phyloP scores from a whole-genome alignment of 2,797 vertebrate species.

The Pantherophis alleghaniensis region DNA sequence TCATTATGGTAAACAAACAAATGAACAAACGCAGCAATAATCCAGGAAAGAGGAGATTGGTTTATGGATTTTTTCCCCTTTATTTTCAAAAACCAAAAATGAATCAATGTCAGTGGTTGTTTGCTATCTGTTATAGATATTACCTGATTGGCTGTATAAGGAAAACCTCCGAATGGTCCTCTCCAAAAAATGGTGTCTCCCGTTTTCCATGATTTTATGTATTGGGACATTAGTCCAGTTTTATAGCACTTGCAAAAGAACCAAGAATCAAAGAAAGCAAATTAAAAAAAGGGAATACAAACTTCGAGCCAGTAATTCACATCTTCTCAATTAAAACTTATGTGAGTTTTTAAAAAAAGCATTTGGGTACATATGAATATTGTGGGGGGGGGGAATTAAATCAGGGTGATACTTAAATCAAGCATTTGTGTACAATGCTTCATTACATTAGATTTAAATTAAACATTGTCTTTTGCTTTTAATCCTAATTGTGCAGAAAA shows the following conservation, averaged over 20 bases:
- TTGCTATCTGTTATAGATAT: conserved; percentile 42
- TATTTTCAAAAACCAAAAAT: conserved; percentile 37
- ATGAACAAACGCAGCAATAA: conserved; percentile 28
- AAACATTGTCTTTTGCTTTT: neutral
- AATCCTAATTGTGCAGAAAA: conserved; percentile 36
- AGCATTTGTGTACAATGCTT: neutral
- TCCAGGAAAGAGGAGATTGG: conserved; percentile 4
- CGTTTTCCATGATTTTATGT: conserved; percentile 72
- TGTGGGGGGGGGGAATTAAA: conserved; percentile 48
- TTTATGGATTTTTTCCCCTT: conserved; percentile 12
- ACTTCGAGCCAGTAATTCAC: conserved; percentile 51
- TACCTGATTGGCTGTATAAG: conserved; percentile 76
- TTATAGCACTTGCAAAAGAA: conserved; percentile 71
- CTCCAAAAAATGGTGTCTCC: conserved; percentile 74
- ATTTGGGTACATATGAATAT: conserved; percentile 51
- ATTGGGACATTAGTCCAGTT: conserved; percentile 75
- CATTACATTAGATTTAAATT: neutral
- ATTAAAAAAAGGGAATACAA: conserved; percentile 42
- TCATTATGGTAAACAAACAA: conserved; percentile 31
- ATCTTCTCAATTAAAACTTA: conserved; percentile 54
- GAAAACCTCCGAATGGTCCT: conserved; percentile 78
- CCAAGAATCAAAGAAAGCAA: conserved; percentile 52
- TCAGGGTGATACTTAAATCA: conserved; percentile 31
- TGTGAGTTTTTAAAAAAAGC: conserved; percentile 39
- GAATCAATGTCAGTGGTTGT: conserved; percentile 27